phyloP scores from a whole-genome alignment of 2,888 invertebrate genomes.

The Lithophane leautieri region DNA sequence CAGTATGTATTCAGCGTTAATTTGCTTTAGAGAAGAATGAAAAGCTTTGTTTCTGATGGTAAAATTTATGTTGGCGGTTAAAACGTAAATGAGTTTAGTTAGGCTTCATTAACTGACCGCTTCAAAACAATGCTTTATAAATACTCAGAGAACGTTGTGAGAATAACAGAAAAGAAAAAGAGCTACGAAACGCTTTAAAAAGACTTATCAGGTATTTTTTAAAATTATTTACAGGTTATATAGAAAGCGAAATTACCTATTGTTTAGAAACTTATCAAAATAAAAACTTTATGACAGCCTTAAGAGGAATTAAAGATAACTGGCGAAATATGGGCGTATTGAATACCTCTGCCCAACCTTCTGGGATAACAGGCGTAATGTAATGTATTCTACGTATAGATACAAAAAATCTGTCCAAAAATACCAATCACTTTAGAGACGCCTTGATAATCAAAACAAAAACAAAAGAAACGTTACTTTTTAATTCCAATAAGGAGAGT shows the following conservation, averaged over 20 bases:
- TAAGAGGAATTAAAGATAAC: neutral
- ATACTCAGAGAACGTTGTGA: neutral
- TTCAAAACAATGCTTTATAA: constrained; percentile 34
- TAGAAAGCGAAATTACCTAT: neutral
- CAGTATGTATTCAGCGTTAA: neutral
- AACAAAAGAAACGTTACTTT: constrained; percentile 47
- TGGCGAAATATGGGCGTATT: too few relatives aligned
- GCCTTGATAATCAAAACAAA: constrained; percentile 40
- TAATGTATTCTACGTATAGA: neutral
- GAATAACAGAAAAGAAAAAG: constrained; percentile 19
- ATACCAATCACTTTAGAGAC: constrained; percentile 27
- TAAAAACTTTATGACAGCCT: neutral
- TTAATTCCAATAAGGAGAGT: constrained; percentile 56
- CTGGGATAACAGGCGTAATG: neutral
- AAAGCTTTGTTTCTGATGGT: constrained; percentile 4
- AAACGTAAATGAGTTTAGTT: constrained; percentile 21
- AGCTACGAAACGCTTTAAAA: constrained; percentile 12
- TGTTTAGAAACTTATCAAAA: neutral
- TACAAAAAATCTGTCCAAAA: neutral
- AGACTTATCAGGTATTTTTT: neutral
- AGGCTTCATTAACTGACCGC: constrained; percentile 32
- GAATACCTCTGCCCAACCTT: neutral
- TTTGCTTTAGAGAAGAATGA: neutral
- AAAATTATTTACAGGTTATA: neutral
- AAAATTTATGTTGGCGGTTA: constrained; percentile 24